Evolutionary conservation across 2,888 invertebrate genomes (phyloP), one percentile per base, ranked within the genome.

Genomic region (Phorcus lineatus): DNA sequence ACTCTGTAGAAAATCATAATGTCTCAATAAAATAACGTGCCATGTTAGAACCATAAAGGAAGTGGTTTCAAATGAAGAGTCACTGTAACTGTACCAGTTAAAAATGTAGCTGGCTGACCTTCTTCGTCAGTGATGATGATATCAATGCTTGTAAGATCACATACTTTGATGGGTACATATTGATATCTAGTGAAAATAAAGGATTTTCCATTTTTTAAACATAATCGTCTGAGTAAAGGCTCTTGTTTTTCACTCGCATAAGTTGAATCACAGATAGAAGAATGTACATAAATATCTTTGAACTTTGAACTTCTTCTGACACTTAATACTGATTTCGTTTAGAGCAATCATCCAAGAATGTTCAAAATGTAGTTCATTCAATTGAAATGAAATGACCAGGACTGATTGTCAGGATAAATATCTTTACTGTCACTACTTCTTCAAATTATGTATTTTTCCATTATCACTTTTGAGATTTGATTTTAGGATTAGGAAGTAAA

Each of bases 91-190:
- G 74, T 1, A 19, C 52, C 74, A 17, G 19, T 52, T 9, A 74
- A 16, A 19, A 52, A 74, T 47, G 74, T n/a, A 19, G 74, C 74
- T 19, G 52, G 16, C 17, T 67, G 31, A 17, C 36, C 31, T 13
- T 31, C n/a, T 9, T 67, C n/a, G n/a, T n/a, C n/a, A n/a, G n/a
- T n/a, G n/a, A n/a, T n/a, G n/a, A n/a, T n/a, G n/a, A n/a, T n/a
- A n/a, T n/a, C n/a, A n/a, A n/a, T n/a, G n/a, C n/a, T n/a, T 1
- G 13, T 11, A 4, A 67, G 31, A 67, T 67, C n/a, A 17, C n/a
- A 36, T 1, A 74, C 74, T 47, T 22, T 74, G 52, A 74, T n/a
- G 28, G 67, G 67, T 67, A 67, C n/a, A 67, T 67, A 67, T n/a
- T 67, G 17, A 67, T 67, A 28, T 28, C 28, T 19, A 13, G 67